Conservation (phyloP, 2,888 invertebrate species). For the Archaeoteleia sp. region DNA sequence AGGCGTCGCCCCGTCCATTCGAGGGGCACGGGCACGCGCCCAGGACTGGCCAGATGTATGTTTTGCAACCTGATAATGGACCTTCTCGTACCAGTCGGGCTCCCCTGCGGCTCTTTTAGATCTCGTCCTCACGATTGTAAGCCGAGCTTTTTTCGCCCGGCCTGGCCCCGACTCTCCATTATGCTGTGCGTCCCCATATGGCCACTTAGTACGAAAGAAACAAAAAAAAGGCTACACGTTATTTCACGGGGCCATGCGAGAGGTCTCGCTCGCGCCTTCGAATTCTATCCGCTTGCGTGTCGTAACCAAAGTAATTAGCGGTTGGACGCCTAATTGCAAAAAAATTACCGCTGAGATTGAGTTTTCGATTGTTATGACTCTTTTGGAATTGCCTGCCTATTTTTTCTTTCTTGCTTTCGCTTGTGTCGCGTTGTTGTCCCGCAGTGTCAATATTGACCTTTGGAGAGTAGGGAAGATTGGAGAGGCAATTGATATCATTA, state of each 20-base stretch:
- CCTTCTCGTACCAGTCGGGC: constrained; percentile 65
- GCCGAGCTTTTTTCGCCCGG: constrained; percentile 69
- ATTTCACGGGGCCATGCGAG: constrained; percentile 18
- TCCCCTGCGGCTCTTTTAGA: constrained; percentile 70
- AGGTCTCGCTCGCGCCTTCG: constrained; percentile 13
- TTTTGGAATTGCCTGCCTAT: too few species aligned
- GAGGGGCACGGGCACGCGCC: constrained; percentile 67
- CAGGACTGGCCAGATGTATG: constrained; percentile 71
- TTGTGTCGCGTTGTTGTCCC: too few species aligned
- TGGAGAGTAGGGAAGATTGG: too few species aligned
- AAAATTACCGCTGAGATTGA: constrained; percentile 22
- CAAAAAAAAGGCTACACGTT: constrained; percentile 50
- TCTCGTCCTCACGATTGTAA: constrained; percentile 70
- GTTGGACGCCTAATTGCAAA: constrained; percentile 27
- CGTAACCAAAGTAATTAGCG: constrained; percentile 12
- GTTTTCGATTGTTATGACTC: constrained; percentile 5
- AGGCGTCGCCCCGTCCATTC: constrained; percentile 61
- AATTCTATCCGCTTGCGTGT: constrained; percentile 5
- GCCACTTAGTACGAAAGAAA: constrained; percentile 63
- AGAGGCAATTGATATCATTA: too few species aligned
- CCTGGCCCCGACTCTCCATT: constrained; percentile 60
- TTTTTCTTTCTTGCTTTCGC: too few species aligned
- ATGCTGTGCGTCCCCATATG: constrained; percentile 69
- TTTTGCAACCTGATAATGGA: constrained; percentile 74
- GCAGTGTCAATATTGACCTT: too few species aligned